Conservation (phyloP, 2,888 invertebrate genomes). For the Cephus rjabovi region DNA sequence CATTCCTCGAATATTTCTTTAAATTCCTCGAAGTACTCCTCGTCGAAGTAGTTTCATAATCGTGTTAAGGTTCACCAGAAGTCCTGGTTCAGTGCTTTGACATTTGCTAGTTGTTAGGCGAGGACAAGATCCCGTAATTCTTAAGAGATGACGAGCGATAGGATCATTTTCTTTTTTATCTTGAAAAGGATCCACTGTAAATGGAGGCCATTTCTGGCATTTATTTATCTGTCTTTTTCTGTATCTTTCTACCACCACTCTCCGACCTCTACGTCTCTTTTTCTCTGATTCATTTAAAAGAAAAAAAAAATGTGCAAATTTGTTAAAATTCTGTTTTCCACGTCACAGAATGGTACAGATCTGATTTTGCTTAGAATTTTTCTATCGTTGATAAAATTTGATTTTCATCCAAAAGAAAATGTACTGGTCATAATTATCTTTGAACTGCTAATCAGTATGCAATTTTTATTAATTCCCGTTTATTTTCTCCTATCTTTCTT, state of each 20-base stretch:
- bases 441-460: background rate
- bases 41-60: slow-evolving; percentile 24
- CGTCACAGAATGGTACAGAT: background rate
- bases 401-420: background rate
- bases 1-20: slow-evolving; percentile 54
- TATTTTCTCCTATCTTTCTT: background rate
- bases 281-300: background rate
- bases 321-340: background rate
- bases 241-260: background rate
- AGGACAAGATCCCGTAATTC: background rate
- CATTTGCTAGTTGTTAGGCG: background rate
- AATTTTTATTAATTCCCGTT: background rate
- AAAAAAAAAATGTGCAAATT: background rate
- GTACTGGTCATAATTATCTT: background rate
- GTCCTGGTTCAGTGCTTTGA: background rate
- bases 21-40: slow-evolving; percentile 51
- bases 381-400: background rate
- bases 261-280: background rate
- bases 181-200: background rate
- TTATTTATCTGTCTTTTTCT: background rate
- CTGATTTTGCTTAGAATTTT: background rate
- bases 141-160: background rate
- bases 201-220: background rate
- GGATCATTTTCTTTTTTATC: background rate
- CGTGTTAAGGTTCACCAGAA: background rate